Evolutionary conservation across 2,797 vertebrate genomes (phyloP).

Genomic region (Onychomys torridus): DNA sequence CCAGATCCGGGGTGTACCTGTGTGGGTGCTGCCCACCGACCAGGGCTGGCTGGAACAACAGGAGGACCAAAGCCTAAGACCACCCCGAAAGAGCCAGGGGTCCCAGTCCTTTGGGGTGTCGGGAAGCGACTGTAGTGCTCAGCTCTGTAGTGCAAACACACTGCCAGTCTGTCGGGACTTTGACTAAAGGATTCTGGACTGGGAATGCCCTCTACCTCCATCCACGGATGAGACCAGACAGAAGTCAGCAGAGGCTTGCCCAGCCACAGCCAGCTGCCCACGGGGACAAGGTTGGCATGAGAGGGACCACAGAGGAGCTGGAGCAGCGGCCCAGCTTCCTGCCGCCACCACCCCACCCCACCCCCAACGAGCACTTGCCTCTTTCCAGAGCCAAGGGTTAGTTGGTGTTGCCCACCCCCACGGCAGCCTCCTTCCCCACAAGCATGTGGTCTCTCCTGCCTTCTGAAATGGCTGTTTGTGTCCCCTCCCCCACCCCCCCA

Average conservation of each 20-base stretch:
- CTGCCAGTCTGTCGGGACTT: neutral
- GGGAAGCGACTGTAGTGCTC: conserved; percentile 78
- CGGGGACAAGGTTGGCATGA: neutral
- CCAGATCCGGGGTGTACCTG: conserved; percentile 84
- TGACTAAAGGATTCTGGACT: conserved; percentile 69
- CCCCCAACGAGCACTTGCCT: neutral
- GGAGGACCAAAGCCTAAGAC: conserved; percentile 34
- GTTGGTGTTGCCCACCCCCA: conserved; percentile 19
- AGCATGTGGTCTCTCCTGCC: conserved; percentile 64
- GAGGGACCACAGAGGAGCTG: neutral
- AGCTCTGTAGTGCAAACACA: neutral
- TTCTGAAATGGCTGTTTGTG: conserved; percentile 50
- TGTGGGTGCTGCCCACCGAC: conserved; percentile 83
- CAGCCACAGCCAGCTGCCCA: neutral
- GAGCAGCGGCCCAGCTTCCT: conserved; percentile 15
- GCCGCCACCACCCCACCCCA: neutral
- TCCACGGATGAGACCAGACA: conserved; percentile 4
- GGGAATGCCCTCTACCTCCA: conserved; percentile 75
- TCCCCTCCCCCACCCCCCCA: conserved; percentile 76
- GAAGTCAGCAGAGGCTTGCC: neutral
- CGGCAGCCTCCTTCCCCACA: conserved; percentile 43
- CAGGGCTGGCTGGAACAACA: neutral
- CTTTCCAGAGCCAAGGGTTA: neutral
- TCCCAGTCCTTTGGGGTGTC: conserved; percentile 81
- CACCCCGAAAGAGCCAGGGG: conserved; percentile 75